These are phyloP conservation scores for Heliangelus exortis DNA, from an alignment of 2,797 vertebrate genomes.

Conservation along the genomic window DNA sequence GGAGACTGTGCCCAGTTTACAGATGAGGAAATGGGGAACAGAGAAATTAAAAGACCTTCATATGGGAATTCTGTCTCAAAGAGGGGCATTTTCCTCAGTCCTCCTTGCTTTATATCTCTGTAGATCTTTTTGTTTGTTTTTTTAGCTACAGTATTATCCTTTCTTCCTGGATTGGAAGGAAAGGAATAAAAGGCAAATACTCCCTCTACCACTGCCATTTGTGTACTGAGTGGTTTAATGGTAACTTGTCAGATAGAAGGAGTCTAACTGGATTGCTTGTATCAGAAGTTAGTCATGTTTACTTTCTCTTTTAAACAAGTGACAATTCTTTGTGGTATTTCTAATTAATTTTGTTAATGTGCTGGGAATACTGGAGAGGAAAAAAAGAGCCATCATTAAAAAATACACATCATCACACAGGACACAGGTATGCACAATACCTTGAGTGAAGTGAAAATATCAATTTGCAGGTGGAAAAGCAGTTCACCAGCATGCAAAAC, in stretches of 20 bases:
- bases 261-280: neutral
- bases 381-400: neutral
- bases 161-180: neutral
- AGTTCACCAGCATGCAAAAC: neutral
- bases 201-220: neutral
- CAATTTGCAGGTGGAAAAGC: neutral
- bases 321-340: neutral
- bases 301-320: neutral
- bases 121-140: neutral
- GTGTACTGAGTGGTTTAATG: neutral
- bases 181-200: neutral
- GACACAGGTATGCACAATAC: neutral
- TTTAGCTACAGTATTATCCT: neutral
- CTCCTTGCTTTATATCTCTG: neutral
- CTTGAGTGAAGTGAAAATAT: neutral
- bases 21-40: neutral
- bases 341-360: neutral
- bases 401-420: neutral
- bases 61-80: neutral
- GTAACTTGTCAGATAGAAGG: neutral
- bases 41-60: neutral
- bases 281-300: neutral
- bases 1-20: neutral
- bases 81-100: neutral
- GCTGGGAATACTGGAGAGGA: neutral